Conservation (phyloP, 1,140 invertebrate genomes). For the Pseudomyrmex dendroicus region DNA sequence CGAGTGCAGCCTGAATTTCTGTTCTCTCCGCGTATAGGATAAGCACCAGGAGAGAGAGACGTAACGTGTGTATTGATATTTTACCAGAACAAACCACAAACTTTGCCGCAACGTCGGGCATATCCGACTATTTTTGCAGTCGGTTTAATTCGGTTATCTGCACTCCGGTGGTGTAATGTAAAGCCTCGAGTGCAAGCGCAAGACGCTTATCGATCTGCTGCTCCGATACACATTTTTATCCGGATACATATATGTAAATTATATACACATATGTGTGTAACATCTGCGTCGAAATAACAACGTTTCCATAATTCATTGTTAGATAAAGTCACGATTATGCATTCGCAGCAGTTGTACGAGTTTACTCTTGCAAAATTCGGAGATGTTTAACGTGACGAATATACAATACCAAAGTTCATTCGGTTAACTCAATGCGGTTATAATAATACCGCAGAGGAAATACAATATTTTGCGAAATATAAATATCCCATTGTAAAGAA, state of each 20-base stretch:
- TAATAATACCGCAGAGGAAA: not conserved
- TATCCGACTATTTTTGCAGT: constrained; percentile 43
- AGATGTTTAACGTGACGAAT: not conserved
- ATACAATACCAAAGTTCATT: not conserved
- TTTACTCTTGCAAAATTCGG: not conserved
- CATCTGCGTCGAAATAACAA: constrained; percentile 17
- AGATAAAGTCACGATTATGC: not conserved
- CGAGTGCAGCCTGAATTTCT: constrained; percentile 47
- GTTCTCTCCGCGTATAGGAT: constrained; percentile 5
- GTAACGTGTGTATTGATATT: constrained; percentile 49
- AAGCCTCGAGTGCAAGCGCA: not conserved
- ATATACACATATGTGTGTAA: not conserved
- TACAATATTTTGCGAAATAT: too few species aligned
- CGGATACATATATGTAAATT: too few species aligned
- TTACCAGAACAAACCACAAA: constrained; percentile 28
- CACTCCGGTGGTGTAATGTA: not conserved
- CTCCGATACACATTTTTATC: constrained; percentile 29
- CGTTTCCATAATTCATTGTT: constrained; percentile 22
- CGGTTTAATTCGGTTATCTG: constrained; percentile 41
- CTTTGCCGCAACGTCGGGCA: not conserved
- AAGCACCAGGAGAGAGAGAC: too few species aligned
- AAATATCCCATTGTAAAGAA: not conserved
- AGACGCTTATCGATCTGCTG: constrained; percentile 43
- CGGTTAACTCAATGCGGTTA: not conserved
- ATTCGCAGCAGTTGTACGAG: not conserved